Evolutionary conservation across 2,888 invertebrate genomes (phyloP).

Genomic region (Himalopsyche anomala): DNA sequence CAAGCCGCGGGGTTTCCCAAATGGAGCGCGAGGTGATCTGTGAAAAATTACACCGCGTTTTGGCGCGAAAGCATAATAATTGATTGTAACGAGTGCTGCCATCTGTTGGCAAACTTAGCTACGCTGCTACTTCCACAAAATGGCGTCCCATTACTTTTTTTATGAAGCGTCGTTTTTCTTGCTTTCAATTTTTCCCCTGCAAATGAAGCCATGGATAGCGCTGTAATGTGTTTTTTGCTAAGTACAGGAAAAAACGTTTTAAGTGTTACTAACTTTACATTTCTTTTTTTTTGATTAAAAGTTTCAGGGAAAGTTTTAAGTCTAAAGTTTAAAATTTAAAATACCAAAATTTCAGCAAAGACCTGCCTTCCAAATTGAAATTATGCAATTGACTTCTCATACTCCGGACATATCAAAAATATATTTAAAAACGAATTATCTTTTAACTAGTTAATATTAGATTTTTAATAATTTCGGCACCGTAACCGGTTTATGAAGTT

Average conservation of each 20-base stretch:
- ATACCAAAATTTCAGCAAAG: neutral
- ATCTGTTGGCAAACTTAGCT: constrained; percentile 26
- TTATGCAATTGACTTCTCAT: too few species aligned
- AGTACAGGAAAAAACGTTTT: neutral
- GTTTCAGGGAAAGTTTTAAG: neutral
- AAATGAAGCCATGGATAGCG: constrained; percentile 27
- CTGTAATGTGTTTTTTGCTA: neutral
- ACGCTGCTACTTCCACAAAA: constrained; percentile 11
- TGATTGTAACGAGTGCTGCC: constrained; percentile 27
- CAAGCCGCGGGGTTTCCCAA: constrained; percentile 15
- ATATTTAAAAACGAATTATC: too few species aligned
- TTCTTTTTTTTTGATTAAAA: constrained; percentile 6
- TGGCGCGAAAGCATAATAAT: constrained; percentile 34
- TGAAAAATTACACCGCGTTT: constrained; percentile 57
- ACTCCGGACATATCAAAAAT: too few species aligned
- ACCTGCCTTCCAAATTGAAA: neutral
- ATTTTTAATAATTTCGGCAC: too few species aligned
- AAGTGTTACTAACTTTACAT: neutral
- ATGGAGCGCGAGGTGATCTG: constrained; percentile 49
- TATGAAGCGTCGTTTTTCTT: constrained; percentile 10
- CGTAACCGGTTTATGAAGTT: too few species aligned
- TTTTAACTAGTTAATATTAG: too few species aligned
- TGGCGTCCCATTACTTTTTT: constrained; percentile 26
- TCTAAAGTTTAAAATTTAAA: neutral
- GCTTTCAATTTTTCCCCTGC: constrained; percentile 33